These are phyloP conservation scores for Phrynocephalus forsythii DNA, from an alignment of 2,797 vertebrate genomes.

Conservation along the genomic window DNA sequence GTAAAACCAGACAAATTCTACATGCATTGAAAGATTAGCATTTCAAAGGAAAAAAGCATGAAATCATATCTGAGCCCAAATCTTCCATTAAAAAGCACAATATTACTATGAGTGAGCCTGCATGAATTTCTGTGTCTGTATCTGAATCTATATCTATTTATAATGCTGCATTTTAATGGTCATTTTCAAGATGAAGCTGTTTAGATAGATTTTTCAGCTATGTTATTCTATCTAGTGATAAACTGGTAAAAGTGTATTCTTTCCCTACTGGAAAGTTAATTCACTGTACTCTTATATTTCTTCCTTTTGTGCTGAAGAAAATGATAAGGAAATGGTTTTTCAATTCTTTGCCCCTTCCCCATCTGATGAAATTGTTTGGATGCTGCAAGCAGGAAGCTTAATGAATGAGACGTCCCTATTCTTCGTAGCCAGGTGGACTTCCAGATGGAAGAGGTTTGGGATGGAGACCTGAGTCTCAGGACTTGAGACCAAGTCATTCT, in stretches of 20 bases:
- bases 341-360: neutral
- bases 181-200: neutral
- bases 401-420: too few species aligned
- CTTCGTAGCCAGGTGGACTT: too few species aligned
- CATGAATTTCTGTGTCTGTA: neutral
- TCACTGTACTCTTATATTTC: neutral
- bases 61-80: constrained; percentile 11
- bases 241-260: neutral
- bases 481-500: too few species aligned
- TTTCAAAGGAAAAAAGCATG: constrained; percentile 19
- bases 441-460: too few species aligned
- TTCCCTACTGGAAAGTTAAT: too few species aligned
- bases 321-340: neutral
- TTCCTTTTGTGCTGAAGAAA: neutral
- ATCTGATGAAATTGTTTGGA: too few species aligned
- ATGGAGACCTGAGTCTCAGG: too few species aligned
- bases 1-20: neutral
- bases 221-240: neutral
- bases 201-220: neutral
- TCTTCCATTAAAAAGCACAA: neutral
- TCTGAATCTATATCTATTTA: neutral
- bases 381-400: too few species aligned
- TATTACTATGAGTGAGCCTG: neutral
- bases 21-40: neutral
- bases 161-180: neutral